Conservation (phyloP, 2,113 vertebrate genomes). For the Corythaeola cristata region DNA sequence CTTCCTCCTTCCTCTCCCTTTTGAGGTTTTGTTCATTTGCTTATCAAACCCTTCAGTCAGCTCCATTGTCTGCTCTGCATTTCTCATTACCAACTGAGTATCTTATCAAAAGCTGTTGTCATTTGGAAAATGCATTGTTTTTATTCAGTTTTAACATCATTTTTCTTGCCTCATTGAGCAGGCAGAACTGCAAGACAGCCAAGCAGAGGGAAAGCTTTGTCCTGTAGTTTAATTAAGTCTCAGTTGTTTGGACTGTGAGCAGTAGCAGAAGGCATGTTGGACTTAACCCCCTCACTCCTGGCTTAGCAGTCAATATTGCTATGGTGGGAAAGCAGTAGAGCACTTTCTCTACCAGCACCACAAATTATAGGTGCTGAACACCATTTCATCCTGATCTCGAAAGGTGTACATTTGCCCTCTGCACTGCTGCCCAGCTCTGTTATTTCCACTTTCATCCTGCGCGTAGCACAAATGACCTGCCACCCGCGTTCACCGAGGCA, state of each 20-base stretch:
- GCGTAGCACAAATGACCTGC: accelerated
- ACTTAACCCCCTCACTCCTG: neutral
- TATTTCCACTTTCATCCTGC: neutral
- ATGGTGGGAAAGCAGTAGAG: neutral
- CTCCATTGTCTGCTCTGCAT: neutral
- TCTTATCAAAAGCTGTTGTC: constrained; percentile 10
- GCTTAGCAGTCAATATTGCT: neutral
- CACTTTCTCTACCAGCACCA: neutral
- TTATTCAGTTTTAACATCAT: neutral
- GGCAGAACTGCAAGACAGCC: neutral
- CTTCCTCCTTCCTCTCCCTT: neutral
- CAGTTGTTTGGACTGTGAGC: neutral
- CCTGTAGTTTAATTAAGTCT: constrained; percentile 21
- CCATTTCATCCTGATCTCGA: neutral
- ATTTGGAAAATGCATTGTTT: constrained; percentile 38
- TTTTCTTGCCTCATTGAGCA: constrained; percentile 17
- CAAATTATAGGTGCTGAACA: neutral
- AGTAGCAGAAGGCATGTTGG: neutral
- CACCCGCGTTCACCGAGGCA: neutral
- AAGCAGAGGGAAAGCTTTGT: neutral
- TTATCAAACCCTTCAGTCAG: constrained; percentile 20
- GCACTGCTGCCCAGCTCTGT: neutral
- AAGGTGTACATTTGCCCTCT: neutral
- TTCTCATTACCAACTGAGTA: constrained; percentile 21
- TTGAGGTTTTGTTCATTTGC: constrained; percentile 2